Conservation (phyloP, 2,113 vertebrate species). For the Tetrax tetrax region DNA sequence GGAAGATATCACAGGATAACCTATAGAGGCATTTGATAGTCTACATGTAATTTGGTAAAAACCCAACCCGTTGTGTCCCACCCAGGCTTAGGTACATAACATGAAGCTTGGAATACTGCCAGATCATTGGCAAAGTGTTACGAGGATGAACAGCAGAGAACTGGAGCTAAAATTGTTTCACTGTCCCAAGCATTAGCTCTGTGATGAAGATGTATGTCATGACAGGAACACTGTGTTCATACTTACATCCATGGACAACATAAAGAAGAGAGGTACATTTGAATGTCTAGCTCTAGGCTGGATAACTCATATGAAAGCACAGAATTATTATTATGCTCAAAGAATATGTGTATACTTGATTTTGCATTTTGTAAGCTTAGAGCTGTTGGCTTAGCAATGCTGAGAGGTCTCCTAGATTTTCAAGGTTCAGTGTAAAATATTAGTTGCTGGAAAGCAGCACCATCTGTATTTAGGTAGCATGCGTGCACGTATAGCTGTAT, state of each 20-base stretch:
- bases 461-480: not conserved
- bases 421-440: not conserved
- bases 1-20: not conserved
- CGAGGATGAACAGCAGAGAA: not conserved
- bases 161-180: not conserved
- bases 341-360: not conserved
- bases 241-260: not conserved
- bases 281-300: not conserved
- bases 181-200: not conserved
- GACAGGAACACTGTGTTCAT: not conserved
- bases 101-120: not conserved
- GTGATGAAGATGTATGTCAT: not conserved
- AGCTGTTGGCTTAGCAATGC: not conserved
- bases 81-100: not conserved
- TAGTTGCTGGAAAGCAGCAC: not conserved
- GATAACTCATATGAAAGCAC: not conserved
- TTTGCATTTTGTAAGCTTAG: not conserved
- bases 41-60: not conserved
- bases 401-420: not conserved
- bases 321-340: not conserved
- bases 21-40: not conserved
- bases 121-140: not conserved
- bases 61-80: not conserved
- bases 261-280: not conserved
- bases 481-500: accelerated